Evolutionary conservation across 1,140 invertebrate species (phyloP), one percentile per base, ranked within the genome.

Genomic region (Trissolcus basalis): DNA sequence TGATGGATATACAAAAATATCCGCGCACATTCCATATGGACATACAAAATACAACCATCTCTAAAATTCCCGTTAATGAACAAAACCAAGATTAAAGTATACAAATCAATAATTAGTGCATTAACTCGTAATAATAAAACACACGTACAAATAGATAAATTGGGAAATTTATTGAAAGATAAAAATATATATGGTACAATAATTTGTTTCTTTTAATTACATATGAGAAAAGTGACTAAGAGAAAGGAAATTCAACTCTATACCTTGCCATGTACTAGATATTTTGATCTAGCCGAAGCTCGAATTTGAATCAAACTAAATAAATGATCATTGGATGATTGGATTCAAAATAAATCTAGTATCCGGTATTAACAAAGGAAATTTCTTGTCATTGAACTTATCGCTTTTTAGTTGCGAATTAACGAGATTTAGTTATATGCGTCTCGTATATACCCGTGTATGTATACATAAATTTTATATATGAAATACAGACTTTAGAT

Each of bases 141-240:
- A 72, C 75, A 63, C n/a, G 39, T 65, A 60, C 49, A 51, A 70
- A 33, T 67, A 69, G 71, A 82, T 71, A 84, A 83, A 83, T 77
- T 84, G 81, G 78, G 77, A 82, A 85, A 85, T 84, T 86, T 86
- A 85, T 86, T 85, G 81, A 83, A 83, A 83, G 82, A 82, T 79
- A 83, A 87, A 85, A 87, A 85, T 86, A 86, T 85, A 84, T 86
- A 85, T 85, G 80, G 64, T 85, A 87, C 85, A 86, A 77, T 81
- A 79, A 81, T 85, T 82, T 83, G 81, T 60, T 9, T 60, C n/a
- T 10, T 65, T 53, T 16, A 53, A 75, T 77, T 68, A 76, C 49
- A 75, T 61, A 75, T 71, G 69, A 75, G 67, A 78, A 80, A 80
- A 79, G 50, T 73, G 73, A 75, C 45, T 64, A 56, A 81, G 78